Evolutionary conservation across 1,140 invertebrate species (phyloP).

Genomic region (Drosophila pseudoananassae): DNA sequence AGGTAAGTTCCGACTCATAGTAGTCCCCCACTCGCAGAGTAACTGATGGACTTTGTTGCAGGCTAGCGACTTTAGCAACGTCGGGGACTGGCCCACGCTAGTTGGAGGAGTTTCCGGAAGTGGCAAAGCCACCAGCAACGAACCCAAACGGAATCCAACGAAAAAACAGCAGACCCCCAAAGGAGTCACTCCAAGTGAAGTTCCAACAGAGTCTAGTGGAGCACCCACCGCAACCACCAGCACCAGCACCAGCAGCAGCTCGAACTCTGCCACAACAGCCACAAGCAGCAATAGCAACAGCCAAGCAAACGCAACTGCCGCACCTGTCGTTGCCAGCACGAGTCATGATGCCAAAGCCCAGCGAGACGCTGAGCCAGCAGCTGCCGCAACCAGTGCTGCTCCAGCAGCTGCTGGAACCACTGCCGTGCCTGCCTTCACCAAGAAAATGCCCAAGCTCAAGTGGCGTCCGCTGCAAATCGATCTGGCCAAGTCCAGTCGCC

Average conservation of each 20-base stretch:
- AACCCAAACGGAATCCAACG: conserved; percentile 73
- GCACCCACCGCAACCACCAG: conserved; percentile 19
- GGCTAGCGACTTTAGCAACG: conserved; percentile 90
- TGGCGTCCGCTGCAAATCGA: conserved; percentile 92
- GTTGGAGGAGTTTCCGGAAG: conserved; percentile 72
- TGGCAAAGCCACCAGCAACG: conserved; percentile 81
- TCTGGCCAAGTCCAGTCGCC: conserved; percentile 85
- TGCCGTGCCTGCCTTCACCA: conserved; percentile 74
- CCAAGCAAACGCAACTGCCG: conserved; percentile 23
- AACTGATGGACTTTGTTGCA: conserved; percentile 77
- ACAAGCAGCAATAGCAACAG: conserved; percentile 30
- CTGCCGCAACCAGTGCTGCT: conserved; percentile 47
- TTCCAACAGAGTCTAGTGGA: conserved; percentile 46
- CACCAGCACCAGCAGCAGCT: conserved; percentile 20
- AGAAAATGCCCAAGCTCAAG: conserved; percentile 88
- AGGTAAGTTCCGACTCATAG: conserved; percentile 83
- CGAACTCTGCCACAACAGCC: conserved; percentile 4
- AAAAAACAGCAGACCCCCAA: conserved; percentile 65
- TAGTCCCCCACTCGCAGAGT: too few species aligned
- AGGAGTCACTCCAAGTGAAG: conserved; percentile 52
- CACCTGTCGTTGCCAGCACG: conserved; percentile 58
- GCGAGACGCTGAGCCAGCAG: conserved; percentile 63
- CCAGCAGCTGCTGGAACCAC: conserved; percentile 61
- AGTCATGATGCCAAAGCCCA: conserved; percentile 75
- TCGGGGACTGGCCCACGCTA: conserved; percentile 91